Evolutionary conservation across 2,113 vertebrate species (phyloP).

Genomic region (Anoplopoma fimbria): DNA sequence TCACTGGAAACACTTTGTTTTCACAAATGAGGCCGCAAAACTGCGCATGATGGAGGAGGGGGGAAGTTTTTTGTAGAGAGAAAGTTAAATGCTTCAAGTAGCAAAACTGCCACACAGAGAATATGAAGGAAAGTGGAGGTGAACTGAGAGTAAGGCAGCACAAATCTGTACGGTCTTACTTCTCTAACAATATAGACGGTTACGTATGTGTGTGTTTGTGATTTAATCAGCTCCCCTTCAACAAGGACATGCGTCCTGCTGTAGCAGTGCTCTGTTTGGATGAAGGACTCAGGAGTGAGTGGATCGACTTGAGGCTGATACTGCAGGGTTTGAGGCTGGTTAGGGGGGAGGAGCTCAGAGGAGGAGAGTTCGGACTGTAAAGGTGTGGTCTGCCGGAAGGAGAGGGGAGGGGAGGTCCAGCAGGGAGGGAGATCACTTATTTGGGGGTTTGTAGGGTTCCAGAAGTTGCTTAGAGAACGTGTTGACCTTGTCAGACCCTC

Average conservation of each 20-base stretch:
- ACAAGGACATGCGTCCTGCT: constrained; percentile 15
- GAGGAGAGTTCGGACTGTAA: constrained; percentile 48
- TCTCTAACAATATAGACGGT: constrained; percentile 8
- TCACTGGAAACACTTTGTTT: constrained; percentile 26
- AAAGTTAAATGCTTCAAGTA: constrained; percentile 54
- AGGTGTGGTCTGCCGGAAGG: constrained; percentile 35
- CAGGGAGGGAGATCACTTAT: constrained; percentile 77
- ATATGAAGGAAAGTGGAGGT: constrained; percentile 33
- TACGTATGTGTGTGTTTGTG: not conserved
- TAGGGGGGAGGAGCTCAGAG: constrained; percentile 21
- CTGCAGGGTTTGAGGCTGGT: constrained; percentile 56
- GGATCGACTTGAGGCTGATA: constrained; percentile 39
- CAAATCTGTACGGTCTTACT: constrained; percentile 3
- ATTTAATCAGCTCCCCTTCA: constrained; percentile 29
- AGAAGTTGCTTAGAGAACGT: constrained; percentile 93
- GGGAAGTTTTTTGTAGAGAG: not conserved
- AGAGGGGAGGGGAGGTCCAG: constrained; percentile 30
- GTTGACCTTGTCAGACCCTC: constrained; percentile 93
- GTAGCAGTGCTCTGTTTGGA: constrained; percentile 35
- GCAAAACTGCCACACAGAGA: constrained; percentile 42
- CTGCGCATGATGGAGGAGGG: not conserved
- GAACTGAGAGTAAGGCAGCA: constrained; percentile 22
- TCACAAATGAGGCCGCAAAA: constrained; percentile 43
- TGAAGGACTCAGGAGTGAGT: constrained; percentile 10
- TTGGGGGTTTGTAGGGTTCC: constrained; percentile 93